Evolutionary conservation across 2,888 invertebrate genomes (phyloP).

Genomic region (Pasiphila rectangulata): DNA sequence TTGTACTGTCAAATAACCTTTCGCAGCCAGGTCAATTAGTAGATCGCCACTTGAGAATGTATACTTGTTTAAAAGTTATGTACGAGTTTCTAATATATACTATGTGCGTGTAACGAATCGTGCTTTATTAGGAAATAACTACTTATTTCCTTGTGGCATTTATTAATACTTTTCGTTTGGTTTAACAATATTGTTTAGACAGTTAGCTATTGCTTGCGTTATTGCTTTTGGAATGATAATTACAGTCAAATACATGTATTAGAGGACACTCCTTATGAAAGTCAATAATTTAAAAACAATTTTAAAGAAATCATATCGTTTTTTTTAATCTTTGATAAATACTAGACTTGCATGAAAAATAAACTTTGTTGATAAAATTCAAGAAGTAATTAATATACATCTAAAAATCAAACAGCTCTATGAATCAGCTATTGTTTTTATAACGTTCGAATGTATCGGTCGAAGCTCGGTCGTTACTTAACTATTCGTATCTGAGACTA

Average conservation of each 20-base stretch:
- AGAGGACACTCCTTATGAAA: too few relatives aligned
- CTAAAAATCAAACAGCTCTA: constrained; percentile 26
- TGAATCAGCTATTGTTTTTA: neutral
- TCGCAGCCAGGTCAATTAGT: too few relatives aligned
- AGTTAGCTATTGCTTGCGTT: constrained; percentile 25
- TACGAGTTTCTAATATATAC: constrained; percentile 16
- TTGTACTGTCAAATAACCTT: constrained; percentile 11
- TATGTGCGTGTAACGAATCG: constrained; percentile 28
- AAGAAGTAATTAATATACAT: constrained; percentile 21
- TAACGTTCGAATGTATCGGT: constrained; percentile 60
- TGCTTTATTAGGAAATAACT: constrained; percentile 36
- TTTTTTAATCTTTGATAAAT: too few relatives aligned
- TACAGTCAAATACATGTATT: constrained; percentile 15
- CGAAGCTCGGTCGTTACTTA: constrained; percentile 42
- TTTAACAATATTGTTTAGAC: constrained; percentile 49
- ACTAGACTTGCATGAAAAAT: too few relatives aligned
- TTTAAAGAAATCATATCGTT: neutral
- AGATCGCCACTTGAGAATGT: too few relatives aligned
- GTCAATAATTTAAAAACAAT: too few relatives aligned
- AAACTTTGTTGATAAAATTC: too few relatives aligned
- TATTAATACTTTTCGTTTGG: constrained; percentile 64
- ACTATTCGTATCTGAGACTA: constrained; percentile 20
- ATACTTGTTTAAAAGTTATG: too few relatives aligned
- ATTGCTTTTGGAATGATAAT: constrained; percentile 19
- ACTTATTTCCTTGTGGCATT: constrained; percentile 47